Percentiles rank a stretch among this genome's conserved stretches.
Conservation (phyloP, 2,797 vertebrate genomes). For the Serranus cabrilla region DNA sequence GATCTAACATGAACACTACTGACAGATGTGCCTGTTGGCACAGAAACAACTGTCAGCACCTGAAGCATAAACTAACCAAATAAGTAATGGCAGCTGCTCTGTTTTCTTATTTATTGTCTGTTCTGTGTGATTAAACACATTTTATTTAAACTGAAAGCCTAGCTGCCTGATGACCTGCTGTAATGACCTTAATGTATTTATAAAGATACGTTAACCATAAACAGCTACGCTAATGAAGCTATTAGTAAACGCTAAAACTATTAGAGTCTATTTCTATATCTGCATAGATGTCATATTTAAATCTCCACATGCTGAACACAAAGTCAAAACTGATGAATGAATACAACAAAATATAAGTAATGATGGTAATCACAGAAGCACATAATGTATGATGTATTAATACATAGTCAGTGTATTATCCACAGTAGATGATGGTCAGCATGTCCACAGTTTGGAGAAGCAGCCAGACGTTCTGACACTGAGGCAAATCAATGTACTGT, state of each 20-base stretch:
- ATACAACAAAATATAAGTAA: neutral
- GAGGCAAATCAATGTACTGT: too few relatives aligned
- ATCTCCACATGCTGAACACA: neutral
- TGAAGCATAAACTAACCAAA: constrained; percentile 29
- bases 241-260: neutral
- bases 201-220: neutral
- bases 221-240: neutral
- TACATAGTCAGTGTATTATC: too few relatives aligned
- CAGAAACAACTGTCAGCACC: constrained; percentile 38
- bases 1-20: constrained; percentile 33
- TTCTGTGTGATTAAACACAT: neutral
- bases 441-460: too few relatives aligned
- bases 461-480: too few relatives aligned
- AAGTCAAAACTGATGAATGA: neutral
- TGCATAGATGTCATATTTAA: neutral
- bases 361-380: neutral
- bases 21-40: constrained; percentile 54
- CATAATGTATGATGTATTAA: too few relatives aligned
- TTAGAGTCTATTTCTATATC: neutral
- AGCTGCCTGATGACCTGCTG: neutral
- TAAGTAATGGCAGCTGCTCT: constrained; percentile 31
- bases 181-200: neutral
- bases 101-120: constrained; percentile 19
- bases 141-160: constrained; percentile 17
- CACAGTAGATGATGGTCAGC: too few relatives aligned